These are phyloP conservation scores for Muntiacus reevesi DNA, from an alignment of 2,113 vertebrate genomes.

Conservation along the genomic window DNA sequence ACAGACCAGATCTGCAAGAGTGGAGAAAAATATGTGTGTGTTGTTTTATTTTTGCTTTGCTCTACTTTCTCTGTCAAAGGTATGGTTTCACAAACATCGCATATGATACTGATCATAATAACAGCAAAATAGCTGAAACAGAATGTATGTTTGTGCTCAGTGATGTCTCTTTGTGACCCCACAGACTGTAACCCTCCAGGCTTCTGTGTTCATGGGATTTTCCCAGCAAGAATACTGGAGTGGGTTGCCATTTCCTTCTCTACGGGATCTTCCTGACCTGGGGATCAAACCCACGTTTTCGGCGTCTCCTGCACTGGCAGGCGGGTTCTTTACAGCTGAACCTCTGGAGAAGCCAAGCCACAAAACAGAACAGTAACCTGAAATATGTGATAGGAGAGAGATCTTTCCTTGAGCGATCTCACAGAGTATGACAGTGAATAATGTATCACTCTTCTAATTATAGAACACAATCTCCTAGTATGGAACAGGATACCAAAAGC, in stretches of 20 bases:
- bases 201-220: neutral
- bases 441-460: neutral
- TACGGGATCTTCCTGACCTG: neutral
- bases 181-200: neutral
- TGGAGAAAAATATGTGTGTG: neutral
- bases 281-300: neutral
- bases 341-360: neutral
- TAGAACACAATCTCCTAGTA: neutral
- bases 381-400: neutral
- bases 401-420: neutral
- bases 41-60: neutral
- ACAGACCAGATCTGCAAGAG: slow-evolving; percentile 2
- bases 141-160: neutral
- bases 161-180: neutral
- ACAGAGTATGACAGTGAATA: neutral
- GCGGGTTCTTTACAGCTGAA: neutral
- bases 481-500: neutral
- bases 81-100: neutral
- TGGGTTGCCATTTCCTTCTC: neutral
- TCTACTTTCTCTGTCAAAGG: neutral
- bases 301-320: neutral
- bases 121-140: neutral
- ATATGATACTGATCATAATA: neutral
- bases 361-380: neutral
- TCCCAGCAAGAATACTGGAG: neutral